Evolutionary conservation across 2,113 vertebrate genomes (phyloP).

Genomic region (Takifugu flavidus): DNA sequence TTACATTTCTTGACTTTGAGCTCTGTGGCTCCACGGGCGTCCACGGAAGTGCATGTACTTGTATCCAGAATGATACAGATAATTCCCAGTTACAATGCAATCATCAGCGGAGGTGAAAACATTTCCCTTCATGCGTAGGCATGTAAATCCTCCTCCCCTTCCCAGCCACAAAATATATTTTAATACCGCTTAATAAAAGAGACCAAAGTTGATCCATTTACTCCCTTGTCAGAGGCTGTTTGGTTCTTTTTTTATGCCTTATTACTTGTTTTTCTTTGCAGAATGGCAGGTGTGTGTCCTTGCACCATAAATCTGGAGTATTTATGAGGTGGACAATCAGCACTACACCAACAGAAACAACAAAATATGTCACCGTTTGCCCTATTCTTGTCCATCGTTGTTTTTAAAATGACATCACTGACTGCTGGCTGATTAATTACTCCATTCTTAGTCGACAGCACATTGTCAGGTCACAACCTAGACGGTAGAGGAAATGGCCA

Average conservation of each 20-base stretch:
- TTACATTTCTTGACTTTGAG: slow-evolving; percentile 45
- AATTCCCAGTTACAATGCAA: slow-evolving; percentile 35
- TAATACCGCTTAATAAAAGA: slow-evolving; percentile 4
- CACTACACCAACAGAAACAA: slow-evolving; percentile 44
- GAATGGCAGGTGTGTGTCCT: slow-evolving; percentile 53
- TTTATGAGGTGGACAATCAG: slow-evolving; percentile 39
- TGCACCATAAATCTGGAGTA: slow-evolving; percentile 44
- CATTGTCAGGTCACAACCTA: slow-evolving; percentile 64
- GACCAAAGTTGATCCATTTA: slow-evolving; percentile 3
- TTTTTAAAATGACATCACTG: slow-evolving; percentile 68
- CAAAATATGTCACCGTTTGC: slow-evolving; percentile 41
- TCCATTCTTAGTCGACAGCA: slow-evolving; percentile 61
- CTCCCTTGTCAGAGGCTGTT: slow-evolving; percentile 1
- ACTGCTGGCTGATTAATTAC: slow-evolving; percentile 61
- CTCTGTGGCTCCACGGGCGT: slow-evolving; percentile 40
- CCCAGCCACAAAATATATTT: not conserved
- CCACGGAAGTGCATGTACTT: slow-evolving; percentile 31
- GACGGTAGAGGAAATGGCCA: slow-evolving; percentile 64
- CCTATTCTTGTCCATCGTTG: slow-evolving; percentile 36
- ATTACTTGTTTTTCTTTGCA: slow-evolving; percentile 6
- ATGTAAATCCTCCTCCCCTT: not conserved
- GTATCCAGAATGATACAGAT: slow-evolving; percentile 58
- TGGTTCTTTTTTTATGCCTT: not conserved
- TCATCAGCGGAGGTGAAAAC: slow-evolving; percentile 20
- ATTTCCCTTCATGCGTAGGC: not conserved